These are phyloP conservation scores for Tychaedon coryphoeus DNA, from an alignment of 2,113 vertebrate species.

Conservation along the genomic window DNA sequence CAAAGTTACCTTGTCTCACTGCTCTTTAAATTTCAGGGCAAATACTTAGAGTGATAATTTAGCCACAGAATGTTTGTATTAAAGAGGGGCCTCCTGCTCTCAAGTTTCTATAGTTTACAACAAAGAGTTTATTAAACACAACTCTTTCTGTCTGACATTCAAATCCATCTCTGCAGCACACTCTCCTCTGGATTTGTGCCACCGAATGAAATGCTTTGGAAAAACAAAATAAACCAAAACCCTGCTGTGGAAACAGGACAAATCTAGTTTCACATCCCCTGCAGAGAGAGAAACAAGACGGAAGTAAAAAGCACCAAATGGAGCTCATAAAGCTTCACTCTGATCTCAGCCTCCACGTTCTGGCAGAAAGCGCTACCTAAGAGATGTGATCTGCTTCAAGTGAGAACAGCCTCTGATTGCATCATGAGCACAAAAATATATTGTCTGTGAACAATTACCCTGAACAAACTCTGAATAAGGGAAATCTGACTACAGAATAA, in stretches of 20 bases:
- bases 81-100: slow-evolving; percentile 28
- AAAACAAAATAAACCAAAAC: slow-evolving; percentile 75
- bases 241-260: slow-evolving; percentile 70
- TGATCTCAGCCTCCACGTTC: slow-evolving; percentile 70
- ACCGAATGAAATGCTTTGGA: slow-evolving; percentile 70
- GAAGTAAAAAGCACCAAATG: slow-evolving; percentile 66
- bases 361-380: slow-evolving; percentile 68
- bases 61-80: slow-evolving; percentile 35
- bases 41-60: slow-evolving; percentile 7
- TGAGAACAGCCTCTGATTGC: slow-evolving; percentile 48
- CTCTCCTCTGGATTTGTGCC: slow-evolving; percentile 67
- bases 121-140: slow-evolving; percentile 67
- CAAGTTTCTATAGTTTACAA: slow-evolving; percentile 57
- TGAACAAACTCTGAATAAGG: slow-evolving; percentile 48
- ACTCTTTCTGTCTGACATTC: slow-evolving; percentile 66
- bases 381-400: slow-evolving; percentile 59
- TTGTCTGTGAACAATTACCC: slow-evolving; percentile 60
- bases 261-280: slow-evolving; percentile 68
- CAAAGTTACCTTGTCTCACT: not conserved
- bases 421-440: slow-evolving; percentile 55
- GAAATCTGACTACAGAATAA: slow-evolving; percentile 21
- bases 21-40: not conserved
- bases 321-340: slow-evolving; percentile 55
- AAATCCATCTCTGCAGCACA: slow-evolving; percentile 67
- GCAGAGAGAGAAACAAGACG: slow-evolving; percentile 67